A percentile compares a stretch with the other conserved stretches of the same genome.
These are phyloP conservation scores for Falco rusticolus DNA, from an alignment of 2,797 vertebrate genomes.

Conservation along the genomic window DNA sequence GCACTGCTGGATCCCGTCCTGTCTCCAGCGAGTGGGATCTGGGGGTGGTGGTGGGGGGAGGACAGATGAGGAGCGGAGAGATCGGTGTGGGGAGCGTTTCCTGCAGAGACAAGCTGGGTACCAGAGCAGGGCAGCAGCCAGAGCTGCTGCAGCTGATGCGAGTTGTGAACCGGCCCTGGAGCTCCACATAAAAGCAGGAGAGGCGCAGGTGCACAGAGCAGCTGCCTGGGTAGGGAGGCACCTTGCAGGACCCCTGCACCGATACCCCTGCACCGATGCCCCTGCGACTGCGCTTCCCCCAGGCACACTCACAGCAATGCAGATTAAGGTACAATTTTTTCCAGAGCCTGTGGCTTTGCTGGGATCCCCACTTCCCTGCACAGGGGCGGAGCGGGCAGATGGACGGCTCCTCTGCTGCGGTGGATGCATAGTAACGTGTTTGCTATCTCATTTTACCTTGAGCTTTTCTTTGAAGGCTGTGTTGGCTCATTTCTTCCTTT, in stretches of 20 bases:
- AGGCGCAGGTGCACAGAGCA: background rate
- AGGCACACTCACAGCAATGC: fast-evolving
- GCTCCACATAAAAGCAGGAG: background rate
- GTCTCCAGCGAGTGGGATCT: background rate
- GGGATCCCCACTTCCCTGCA: background rate
- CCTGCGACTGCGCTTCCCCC: background rate
- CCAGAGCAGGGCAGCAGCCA: background rate
- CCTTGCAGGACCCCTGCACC: fast-evolving
- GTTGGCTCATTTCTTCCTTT: background rate
- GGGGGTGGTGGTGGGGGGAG: background rate
- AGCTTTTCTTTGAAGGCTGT: background rate
- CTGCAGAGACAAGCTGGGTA: background rate
- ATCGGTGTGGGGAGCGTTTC: background rate
- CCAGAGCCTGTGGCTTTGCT: background rate
- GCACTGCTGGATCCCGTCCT: fast-evolving
- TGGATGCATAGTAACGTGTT: background rate
- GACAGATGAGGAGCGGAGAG: background rate
- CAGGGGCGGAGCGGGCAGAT: background rate
- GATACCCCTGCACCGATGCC: fast-evolving
- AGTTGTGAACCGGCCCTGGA: background rate
- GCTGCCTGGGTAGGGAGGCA: fast-evolving
- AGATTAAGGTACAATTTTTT: background rate
- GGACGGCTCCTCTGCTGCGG: background rate
- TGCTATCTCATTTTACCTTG: background rate
- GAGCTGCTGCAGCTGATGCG: fast-evolving